A percentile compares a stretch with the other conserved stretches of the same genome.
phyloP scores from a whole-genome alignment of 2,888 invertebrate species.

The Mylabris sibirica region DNA sequence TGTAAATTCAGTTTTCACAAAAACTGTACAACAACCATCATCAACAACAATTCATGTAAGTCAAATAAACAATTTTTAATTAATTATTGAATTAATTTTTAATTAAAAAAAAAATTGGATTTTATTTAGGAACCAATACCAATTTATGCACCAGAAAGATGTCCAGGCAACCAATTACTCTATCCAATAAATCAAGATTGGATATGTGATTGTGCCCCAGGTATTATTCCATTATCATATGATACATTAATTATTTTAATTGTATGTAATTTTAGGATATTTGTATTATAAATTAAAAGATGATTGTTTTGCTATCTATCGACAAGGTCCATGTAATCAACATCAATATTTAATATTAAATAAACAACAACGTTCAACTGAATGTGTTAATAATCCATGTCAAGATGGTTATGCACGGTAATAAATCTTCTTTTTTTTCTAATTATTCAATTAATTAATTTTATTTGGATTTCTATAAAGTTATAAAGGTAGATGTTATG shows the following conservation, averaged over 20 bases:
- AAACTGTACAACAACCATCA: not conserved
- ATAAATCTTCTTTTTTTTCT: constrained; percentile 18
- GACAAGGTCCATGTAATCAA: constrained; percentile 69
- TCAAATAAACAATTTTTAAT: not conserved
- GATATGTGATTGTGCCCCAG: constrained; percentile 70
- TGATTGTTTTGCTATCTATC: constrained; percentile 70
- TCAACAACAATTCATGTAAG: not conserved
- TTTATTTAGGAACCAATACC: constrained; percentile 41
- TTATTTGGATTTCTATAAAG: constrained; percentile 36
- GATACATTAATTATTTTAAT: no score
- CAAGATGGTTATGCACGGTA: constrained; percentile 63
- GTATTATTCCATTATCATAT: constrained; percentile 56
- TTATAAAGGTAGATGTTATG: constrained; percentile 62
- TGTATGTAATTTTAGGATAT: constrained; percentile 58
- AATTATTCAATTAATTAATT: not conserved
- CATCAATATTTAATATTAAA: constrained; percentile 67
- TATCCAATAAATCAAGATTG: constrained; percentile 72
- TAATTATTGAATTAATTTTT: not conserved
- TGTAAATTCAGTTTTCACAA: not conserved
- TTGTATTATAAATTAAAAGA: constrained; percentile 70
- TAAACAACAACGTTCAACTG: constrained; percentile 59
- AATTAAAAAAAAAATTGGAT: not conserved
- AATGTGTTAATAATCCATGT: constrained; percentile 72
- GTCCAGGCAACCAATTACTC: constrained; percentile 69
- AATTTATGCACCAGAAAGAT: constrained; percentile 63